Conservation (phyloP, 2,113 vertebrate genomes). For the Anarrhichthys ocellatus region DNA sequence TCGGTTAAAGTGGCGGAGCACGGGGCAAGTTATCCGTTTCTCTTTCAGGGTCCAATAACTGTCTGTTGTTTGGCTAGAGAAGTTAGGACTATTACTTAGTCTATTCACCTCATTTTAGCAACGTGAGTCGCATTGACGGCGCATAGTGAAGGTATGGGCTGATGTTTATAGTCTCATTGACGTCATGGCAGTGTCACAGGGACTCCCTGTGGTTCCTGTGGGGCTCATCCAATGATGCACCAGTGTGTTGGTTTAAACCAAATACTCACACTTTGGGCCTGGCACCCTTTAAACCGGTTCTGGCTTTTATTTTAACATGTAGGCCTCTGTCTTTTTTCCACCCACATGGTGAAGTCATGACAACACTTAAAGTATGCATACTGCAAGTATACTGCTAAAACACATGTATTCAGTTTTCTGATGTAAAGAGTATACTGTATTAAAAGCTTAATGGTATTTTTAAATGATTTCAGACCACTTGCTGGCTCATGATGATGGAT, state of each 20-base stretch:
- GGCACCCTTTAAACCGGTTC: neutral
- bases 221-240: neutral
- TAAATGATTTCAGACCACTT: conserved; percentile 47
- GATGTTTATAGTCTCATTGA: neutral
- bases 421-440: conserved; percentile 13
- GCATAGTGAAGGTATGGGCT: neutral
- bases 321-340: neutral
- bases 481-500: conserved; percentile 25
- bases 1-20: no score
- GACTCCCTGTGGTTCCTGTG: neutral
- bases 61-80: no score
- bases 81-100: no score
- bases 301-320: neutral
- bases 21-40: no score
- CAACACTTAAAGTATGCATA: neutral
- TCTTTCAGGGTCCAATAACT: no score
- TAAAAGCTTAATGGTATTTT: conserved; percentile 42
- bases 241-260: neutral
- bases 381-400: neutral
- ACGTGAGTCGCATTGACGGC: no score
- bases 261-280: neutral
- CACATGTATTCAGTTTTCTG: neutral
- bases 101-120: no score
- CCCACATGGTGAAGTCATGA: neutral
- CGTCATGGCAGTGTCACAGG: neutral